Evolutionary conservation across 2,113 vertebrate genomes (phyloP).

Genomic region (Colistium nudipinnis): DNA sequence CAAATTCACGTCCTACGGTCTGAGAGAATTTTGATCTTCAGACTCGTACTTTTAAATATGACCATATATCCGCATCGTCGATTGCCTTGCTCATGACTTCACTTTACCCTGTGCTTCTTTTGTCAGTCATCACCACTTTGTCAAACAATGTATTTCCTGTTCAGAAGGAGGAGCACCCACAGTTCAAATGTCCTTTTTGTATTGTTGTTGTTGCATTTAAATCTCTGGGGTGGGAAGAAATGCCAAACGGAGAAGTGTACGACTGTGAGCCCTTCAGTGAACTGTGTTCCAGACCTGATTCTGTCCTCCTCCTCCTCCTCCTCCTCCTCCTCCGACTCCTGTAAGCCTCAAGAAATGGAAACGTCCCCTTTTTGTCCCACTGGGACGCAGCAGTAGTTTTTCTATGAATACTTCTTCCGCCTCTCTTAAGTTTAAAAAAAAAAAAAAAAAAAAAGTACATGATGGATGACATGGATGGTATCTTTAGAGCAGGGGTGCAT

Average conservation of each 20-base stretch:
- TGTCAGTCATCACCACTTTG: slow-evolving; percentile 11
- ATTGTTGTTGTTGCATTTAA: slow-evolving; percentile 30
- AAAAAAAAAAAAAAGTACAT: neutral
- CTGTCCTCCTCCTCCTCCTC: slow-evolving; percentile 34
- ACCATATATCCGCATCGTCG: neutral
- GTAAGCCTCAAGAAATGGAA: slow-evolving; percentile 25
- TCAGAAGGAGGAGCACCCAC: neutral
- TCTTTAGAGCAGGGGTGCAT: neutral
- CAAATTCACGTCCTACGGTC: neutral
- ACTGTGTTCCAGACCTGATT: slow-evolving; percentile 48
- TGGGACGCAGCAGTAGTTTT: slow-evolving; percentile 7
- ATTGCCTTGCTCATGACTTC: slow-evolving; percentile 5
- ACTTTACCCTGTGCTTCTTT: neutral
- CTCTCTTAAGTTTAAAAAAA: neutral
- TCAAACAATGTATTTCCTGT: slow-evolving; percentile 53
- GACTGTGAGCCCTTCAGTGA: slow-evolving; percentile 49
- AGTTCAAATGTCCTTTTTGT: neutral
- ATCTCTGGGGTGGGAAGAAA: neutral
- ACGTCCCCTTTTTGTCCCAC: slow-evolving; percentile 13
- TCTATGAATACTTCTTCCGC: neutral
- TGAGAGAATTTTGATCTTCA: neutral
- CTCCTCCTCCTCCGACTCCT: slow-evolving; percentile 35
- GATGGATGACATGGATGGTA: neutral
- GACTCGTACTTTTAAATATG: neutral
- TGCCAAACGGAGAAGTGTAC: slow-evolving; percentile 26